Base-by-base conservation (phyloP, 2,888 invertebrate genomes). In the Apoda limacodes region DNA sequence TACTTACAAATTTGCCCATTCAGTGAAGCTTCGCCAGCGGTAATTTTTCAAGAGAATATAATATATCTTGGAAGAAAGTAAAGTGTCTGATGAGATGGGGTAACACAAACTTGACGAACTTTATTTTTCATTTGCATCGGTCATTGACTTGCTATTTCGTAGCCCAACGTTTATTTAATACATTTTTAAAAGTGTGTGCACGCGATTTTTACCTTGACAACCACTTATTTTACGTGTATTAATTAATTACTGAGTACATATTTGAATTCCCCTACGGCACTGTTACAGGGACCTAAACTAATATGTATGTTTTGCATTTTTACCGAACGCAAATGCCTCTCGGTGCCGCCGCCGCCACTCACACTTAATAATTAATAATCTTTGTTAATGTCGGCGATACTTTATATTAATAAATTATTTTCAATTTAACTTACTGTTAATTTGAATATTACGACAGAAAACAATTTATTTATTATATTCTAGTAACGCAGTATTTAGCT, bases 221-320 rank as follows among this genome's bases (percentile, higher is more conserved):
- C 11, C 13, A 24, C 11, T 15, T 24, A 9, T 12, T 13, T 9
- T 13, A 13, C 23, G n/a, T 6, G 15, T 13, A 21, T 9, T n/a
- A 9, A 10, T 23, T 32, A 36, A 32, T 32, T 32, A 53, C 46
- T 47, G n/a, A n/a, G n/a, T n/a, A n/a, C n/a, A n/a, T n/a, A 69
- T 59, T 60, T 56, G 62, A 56, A 56, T 42, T 45, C 57, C 50
- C 50, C 57, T 60, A 52, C n/a, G n/a, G 57, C 45, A 50, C 48
- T 46, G 38, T 41, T 40, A 30, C 35, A 43, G 63, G 65, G 68
- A 68, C 57, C n/a, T 61, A 53, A 65, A 72, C 75, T 69, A 67
- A 68, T 69, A 75, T 68, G 67, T 68, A 48, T 71, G 62, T 65
- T 72, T 75, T 71, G 68, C 65, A 75, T 75, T 72, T 76, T 66